These are phyloP conservation scores for Syngnathus floridae DNA, from an alignment of 2,113 vertebrate genomes.

Conservation along the genomic window DNA sequence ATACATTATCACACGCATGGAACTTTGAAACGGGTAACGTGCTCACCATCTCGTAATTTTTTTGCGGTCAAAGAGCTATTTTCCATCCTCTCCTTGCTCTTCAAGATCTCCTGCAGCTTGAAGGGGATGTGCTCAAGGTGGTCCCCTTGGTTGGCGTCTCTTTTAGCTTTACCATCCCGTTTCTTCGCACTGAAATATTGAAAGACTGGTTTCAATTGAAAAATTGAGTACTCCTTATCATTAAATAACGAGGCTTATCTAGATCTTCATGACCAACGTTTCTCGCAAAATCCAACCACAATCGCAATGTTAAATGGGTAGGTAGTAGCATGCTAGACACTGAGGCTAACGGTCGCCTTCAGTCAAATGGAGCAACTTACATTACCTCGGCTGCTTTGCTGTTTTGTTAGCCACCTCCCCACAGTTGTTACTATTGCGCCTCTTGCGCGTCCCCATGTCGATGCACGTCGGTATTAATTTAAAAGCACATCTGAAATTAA, in stretches of 20 bases:
- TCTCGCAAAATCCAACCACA: not conserved
- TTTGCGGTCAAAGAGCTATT: constrained; percentile 25
- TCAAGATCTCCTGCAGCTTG: constrained; percentile 84
- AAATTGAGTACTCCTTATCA: not conserved
- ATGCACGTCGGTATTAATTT: not conserved
- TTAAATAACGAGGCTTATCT: no score
- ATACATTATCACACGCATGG: not conserved
- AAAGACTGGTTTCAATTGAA: not conserved
- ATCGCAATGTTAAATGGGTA: not conserved
- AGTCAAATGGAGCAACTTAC: not conserved
- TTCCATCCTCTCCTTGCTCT: constrained; percentile 77
- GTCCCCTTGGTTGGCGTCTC: constrained; percentile 62
- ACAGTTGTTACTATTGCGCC: constrained; percentile 19
- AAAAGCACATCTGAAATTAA: rapidly evolving
- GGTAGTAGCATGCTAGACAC: not conserved
- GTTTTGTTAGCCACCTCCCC: constrained; percentile 16
- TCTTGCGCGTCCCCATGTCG: constrained; percentile 56
- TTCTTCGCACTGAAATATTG: constrained; percentile 38
- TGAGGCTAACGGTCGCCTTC: not conserved
- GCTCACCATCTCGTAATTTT: constrained; percentile 44
- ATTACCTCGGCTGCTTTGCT: constrained; percentile 49
- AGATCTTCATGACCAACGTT: not conserved
- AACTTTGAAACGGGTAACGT: not conserved
- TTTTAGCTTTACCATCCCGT: constrained; percentile 59
- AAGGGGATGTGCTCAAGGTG: constrained; percentile 85